Percentiles rank a stretch among this genome's conserved stretches.
Evolutionary conservation across 2,113 vertebrate genomes (phyloP).

Genomic region (Myotis davidii): DNA sequence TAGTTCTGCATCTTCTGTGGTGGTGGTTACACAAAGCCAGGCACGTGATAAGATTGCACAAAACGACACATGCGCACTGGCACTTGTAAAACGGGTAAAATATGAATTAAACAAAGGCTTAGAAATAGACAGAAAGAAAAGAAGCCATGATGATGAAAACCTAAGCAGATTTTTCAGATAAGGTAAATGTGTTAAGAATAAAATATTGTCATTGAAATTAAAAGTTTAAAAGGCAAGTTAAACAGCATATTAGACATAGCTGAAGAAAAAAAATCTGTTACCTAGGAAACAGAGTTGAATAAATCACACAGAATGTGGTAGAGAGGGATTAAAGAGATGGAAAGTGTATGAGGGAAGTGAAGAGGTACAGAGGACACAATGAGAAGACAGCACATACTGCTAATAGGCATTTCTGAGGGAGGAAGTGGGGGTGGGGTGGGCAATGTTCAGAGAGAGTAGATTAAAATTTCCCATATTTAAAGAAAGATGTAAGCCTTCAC

Average conservation of each 20-base stretch:
- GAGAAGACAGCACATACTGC: not conserved
- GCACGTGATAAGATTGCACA: not conserved
- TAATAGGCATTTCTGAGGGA: not conserved
- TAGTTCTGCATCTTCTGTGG: not conserved
- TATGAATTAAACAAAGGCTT: not conserved
- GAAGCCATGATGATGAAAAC: slow-evolving; percentile 15
- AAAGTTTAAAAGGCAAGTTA: not conserved
- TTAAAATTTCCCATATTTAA: not conserved
- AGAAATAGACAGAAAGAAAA: not conserved
- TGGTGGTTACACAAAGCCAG: not conserved
- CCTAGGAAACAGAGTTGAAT: not conserved
- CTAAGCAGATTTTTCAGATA: not conserved
- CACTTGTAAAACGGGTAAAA: not conserved
- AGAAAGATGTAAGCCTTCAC: not conserved
- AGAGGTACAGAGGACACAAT: not conserved
- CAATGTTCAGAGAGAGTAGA: not conserved
- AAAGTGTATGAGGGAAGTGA: not conserved
- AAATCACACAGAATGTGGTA: not conserved
- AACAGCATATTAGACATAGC: not conserved
- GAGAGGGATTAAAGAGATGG: not conserved
- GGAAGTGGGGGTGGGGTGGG: not conserved
- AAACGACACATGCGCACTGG: not conserved
- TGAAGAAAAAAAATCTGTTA: not conserved
- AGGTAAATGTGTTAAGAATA: not conserved
- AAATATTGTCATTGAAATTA: not conserved